Percentiles rank a stretch among this genome's conserved stretches.
These are phyloP conservation scores for Cryptotermes secundus DNA, from an alignment of 1,140 invertebrate species.

Conservation along the genomic window DNA sequence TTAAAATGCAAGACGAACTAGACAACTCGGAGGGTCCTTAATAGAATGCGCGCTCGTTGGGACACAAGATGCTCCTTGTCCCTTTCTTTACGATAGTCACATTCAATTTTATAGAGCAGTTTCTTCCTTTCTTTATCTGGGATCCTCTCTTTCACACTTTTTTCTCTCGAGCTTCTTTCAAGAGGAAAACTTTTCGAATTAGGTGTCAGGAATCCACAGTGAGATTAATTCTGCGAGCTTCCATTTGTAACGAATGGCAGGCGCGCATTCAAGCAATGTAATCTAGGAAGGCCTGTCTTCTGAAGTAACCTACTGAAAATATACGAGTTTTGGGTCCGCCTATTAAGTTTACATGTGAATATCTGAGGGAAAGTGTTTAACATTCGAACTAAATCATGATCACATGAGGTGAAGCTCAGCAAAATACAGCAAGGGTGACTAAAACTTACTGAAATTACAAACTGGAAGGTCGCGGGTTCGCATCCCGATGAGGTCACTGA, in stretches of 20 bases:
- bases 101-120: slow-evolving; percentile 11
- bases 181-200: slow-evolving; percentile 17
- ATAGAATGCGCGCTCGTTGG: not conserved
- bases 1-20: slow-evolving; percentile 14
- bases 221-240: not conserved
- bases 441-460: no score
- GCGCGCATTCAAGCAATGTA: not conserved
- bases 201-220: not conserved
- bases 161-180: not conserved
- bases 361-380: not conserved
- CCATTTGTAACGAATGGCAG: slow-evolving; percentile 5
- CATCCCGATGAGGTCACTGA: no score
- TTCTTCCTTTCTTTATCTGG: not conserved
- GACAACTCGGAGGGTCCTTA: not conserved
- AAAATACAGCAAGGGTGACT: no score
- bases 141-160: not conserved
- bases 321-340: not conserved
- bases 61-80: not conserved
- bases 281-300: not conserved
- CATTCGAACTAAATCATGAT: not conserved
- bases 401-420: no score
- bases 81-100: not conserved
- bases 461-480: no score
- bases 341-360: not conserved
- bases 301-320: not conserved